Evolutionary conservation across 1,140 invertebrate genomes (phyloP).

Genomic region (Trichogramma pretiosum): DNA sequence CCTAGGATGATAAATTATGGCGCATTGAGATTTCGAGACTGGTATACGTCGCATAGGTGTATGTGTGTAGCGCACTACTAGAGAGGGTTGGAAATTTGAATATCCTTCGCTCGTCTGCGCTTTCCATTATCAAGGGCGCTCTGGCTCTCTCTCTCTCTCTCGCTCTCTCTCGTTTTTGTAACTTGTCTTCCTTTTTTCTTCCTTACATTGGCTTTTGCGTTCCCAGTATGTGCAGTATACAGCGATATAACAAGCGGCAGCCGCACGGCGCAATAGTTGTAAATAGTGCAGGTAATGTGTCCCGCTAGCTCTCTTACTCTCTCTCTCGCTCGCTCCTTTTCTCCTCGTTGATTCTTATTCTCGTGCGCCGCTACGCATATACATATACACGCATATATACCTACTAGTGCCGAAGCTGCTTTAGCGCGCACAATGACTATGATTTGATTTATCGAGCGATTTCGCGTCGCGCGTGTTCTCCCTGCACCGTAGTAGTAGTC

Average conservation of each 20-base stretch:
- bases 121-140: conserved; percentile 39
- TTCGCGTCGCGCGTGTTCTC: conserved; percentile 24
- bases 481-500: too few species aligned
- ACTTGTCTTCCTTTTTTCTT: too few species aligned
- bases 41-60: too few species aligned
- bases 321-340: conserved; percentile 19
- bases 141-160: conserved; percentile 15
- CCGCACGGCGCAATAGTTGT: too few species aligned
- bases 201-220: too few species aligned
- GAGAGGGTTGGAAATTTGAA: conserved; percentile 44
- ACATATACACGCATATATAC: conserved; percentile 28
- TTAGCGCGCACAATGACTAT: conserved; percentile 35
- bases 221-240: too few species aligned
- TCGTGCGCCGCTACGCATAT: too few species aligned
- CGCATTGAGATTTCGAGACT: conserved; percentile 33
- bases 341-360: conserved; percentile 21
- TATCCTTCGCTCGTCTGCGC: conserved; percentile 31
- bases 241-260: too few species aligned
- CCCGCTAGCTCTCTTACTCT: conserved; percentile 4
- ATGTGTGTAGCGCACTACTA: too few species aligned
- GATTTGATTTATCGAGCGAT: conserved; percentile 43
- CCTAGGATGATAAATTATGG: conserved; percentile 45
- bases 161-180: too few species aligned
- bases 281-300: too few species aligned
- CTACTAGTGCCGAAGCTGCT: conserved; percentile 32